Evolutionary conservation across 2,888 invertebrate species (phyloP).

Genomic region (Nowickia ferox): DNA sequence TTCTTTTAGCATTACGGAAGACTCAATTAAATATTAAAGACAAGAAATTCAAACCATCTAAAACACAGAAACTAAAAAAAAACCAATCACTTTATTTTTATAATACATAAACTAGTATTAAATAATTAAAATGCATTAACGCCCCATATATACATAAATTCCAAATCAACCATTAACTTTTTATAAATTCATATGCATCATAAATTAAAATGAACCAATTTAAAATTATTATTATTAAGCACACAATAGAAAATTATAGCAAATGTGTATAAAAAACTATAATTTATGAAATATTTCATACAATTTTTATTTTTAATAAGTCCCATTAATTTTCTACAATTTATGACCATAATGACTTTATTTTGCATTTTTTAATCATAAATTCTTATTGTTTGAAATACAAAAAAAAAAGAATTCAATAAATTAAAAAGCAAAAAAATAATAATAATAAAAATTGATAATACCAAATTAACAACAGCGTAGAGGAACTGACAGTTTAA

Average conservation of each 20-base stretch:
- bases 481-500: constrained; percentile 76
- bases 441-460: constrained; percentile 9
- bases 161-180: background rate
- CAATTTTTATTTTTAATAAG: constrained; percentile 33
- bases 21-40: background rate
- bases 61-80: background rate
- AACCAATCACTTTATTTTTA: background rate
- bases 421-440: background rate
- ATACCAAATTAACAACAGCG: background rate
- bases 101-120: background rate
- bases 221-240: constrained; percentile 34
- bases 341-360: constrained; percentile 48
- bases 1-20: background rate
- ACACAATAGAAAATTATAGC: constrained; percentile 47
- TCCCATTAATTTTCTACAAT: constrained; percentile 52
- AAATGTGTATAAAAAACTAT: constrained; percentile 47
- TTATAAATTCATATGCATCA: constrained; percentile 48
- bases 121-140: background rate
- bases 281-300: constrained; percentile 47
- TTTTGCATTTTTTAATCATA: constrained; percentile 58
- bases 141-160: background rate
- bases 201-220: constrained; percentile 52
- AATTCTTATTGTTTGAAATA: constrained; percentile 21
- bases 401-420: constrained; percentile 2
- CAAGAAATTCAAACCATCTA: background rate